Evolutionary conservation across 2,113 vertebrate species (phyloP), one percentile per base, ranked within the genome.

Genomic region (Alouatta palliata): DNA sequence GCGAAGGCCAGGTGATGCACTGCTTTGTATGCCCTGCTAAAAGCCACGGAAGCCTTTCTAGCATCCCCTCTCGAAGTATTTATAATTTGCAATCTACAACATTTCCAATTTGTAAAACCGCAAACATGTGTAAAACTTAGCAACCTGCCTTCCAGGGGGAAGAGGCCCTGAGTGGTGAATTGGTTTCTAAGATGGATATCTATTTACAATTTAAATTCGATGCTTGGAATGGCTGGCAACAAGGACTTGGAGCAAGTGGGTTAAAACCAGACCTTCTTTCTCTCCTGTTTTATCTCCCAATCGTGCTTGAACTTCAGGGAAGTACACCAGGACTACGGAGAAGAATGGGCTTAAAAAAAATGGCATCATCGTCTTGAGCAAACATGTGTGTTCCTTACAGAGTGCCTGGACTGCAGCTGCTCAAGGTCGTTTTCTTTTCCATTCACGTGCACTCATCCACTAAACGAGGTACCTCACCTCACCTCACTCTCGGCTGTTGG

Each of bases 191-290:
- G 96, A 96, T n/a, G 86, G 58, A 80, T 91, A 89, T 97, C 94
- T 94, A 97, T 97, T 97, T 98, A 97, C 96, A 97, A 97, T 97
- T 97, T 95, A 98, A 97, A 97, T 97, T 32, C 19, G 89, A 93
- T 54, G 89, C 79, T 93, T 79, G 88, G 90, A 96, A 92, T 88
- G 90, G 80, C 95, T 97, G 94, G 96, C 70, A 82, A 76, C 35
- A 75, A 84, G 91, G 85, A 93, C 91, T 94, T 82, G 71, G 85
- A 97, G 87, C 91, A 40, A 96, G 91, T 49, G 68, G 96, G 88
- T 96, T 93, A 97, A 96, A 93, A 84, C 32, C 91, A 96, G 95
- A 92, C 19, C 21, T 68, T 49, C 71, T 64, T 87, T 89, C 89
- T 87, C 58, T 81, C 80, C 79, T 80, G 12, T 95, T 97, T 96